Evolutionary conservation across 2,113 vertebrate genomes (phyloP), one percentile per base, ranked within the genome.

Genomic region (Pteronura brasiliensis): DNA sequence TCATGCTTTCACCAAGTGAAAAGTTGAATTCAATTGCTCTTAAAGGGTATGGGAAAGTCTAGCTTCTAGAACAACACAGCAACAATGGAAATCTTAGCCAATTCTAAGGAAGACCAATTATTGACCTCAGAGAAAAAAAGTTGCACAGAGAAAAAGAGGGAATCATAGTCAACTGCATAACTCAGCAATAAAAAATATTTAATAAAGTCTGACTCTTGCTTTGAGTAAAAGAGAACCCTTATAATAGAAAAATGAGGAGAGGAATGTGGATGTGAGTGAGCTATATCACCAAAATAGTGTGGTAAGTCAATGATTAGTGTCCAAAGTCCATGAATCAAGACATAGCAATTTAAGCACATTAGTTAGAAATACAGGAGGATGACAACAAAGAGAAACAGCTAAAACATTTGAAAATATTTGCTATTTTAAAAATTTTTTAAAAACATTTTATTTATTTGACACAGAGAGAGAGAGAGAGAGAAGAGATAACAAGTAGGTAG

Each of bases 371-470:
- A 52, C 49, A 74, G 36, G 76, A 96, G 88, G 44, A 93, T 83
- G 87, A 90, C 61, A n/a, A 79, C 57, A 90, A 77, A 90, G 76
- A 92, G 93, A 96, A 93, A 90, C 25, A 89, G 63, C 55, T 92
- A 71, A 90, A 89, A 92, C 36, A 90, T 92, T 88, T 47, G 42
- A 93, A 93, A 88, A 81, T 52, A 52, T 52, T 52, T 52, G 49
- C 49, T 52, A 52, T 52, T 52, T 52, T 52, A 17, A 5, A 52
- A 52, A 52, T 5, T 52, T 17, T 15, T 52, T 5, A 17, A 52
- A 49, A 52, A 52, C 49, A 52, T 52, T 52, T 15, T 52, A 52
- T 17, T 52, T 52, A 52, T 52, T 52, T 52, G 49, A 52, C n/a
- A n/a, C n/a, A n/a, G 4, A 52, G 49, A 52, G 49, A 52, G 4